These are phyloP conservation scores for Cryptops parisi DNA, from an alignment of 2,888 invertebrate species.

Conservation along the genomic window DNA sequence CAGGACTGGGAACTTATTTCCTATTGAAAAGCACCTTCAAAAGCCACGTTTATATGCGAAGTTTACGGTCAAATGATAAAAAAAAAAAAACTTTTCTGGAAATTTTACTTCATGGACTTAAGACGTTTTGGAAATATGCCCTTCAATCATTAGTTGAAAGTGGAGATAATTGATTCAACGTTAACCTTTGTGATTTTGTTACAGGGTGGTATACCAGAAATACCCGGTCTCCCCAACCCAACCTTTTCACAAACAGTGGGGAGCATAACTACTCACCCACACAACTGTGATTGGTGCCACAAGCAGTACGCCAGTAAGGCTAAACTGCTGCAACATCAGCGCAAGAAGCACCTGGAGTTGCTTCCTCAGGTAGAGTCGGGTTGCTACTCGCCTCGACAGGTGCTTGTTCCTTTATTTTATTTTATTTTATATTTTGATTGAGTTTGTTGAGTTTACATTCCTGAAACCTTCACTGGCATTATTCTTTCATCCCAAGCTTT, in stretches of 20 bases:
- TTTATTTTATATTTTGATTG: background rate
- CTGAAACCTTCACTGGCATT: too few species aligned
- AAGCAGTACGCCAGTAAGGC: constrained; percentile 72
- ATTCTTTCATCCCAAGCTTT: too few species aligned
- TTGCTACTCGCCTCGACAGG: constrained; percentile 9
- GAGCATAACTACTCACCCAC: constrained; percentile 52
- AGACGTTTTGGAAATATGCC: too few species aligned
- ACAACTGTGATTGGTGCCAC: constrained; percentile 63
- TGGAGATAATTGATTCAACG: too few species aligned
- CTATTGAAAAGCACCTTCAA: too few species aligned
- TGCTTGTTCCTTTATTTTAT: constrained; percentile 9
- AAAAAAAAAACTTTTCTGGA: too few species aligned
- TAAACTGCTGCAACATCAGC: constrained; percentile 39
- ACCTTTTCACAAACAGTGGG: constrained; percentile 56
- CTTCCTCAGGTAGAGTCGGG: constrained; percentile 18
- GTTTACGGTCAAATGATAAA: too few species aligned
- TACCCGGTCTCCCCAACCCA: constrained; percentile 41
- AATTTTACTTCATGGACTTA: too few species aligned
- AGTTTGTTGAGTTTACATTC: too few species aligned
- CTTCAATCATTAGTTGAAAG: too few species aligned
- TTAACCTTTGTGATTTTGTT: constrained; percentile 5
- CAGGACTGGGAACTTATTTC: background rate
- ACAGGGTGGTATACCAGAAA: constrained; percentile 36
- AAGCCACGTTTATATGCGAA: too few species aligned
- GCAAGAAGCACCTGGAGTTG: constrained; percentile 33